Evolutionary conservation across 2,797 vertebrate genomes (phyloP).

Genomic region (Pseudomugil gertrudae): DNA sequence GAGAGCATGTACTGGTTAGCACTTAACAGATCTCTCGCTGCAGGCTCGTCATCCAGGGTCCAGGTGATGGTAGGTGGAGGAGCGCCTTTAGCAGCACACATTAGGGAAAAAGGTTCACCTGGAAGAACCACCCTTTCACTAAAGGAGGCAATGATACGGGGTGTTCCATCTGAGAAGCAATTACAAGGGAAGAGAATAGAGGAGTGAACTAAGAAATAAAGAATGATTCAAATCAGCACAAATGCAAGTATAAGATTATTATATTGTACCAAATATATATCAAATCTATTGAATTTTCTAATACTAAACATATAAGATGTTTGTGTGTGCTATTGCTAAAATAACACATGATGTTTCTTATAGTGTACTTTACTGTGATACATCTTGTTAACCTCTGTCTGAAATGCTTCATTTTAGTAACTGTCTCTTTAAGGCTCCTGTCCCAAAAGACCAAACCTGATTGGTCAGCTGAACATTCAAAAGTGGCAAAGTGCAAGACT

Average conservation of each 20-base stretch:
- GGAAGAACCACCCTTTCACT: constrained; percentile 97
- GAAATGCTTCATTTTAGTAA: not conserved
- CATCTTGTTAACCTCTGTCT: not conserved
- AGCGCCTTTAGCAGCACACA: constrained; percentile 96
- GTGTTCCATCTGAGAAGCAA: constrained; percentile 88
- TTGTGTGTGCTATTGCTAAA: not conserved
- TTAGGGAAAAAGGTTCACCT: constrained; percentile 95
- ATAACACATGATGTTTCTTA: not conserved
- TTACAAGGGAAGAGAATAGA: not conserved
- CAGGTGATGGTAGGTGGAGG: constrained; percentile 96
- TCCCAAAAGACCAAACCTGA: not conserved
- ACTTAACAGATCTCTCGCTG: constrained; percentile 87
- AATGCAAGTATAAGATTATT: not conserved
- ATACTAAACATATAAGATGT: not conserved
- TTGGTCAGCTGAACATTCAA: not conserved
- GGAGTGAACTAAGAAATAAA: constrained; percentile 2
- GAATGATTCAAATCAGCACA: not conserved
- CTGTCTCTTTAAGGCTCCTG: not conserved
- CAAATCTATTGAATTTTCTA: not conserved
- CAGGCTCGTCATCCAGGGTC: constrained; percentile 95
- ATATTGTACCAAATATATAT: too few species aligned
- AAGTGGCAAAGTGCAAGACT: not conserved
- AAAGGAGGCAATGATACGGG: constrained; percentile 95
- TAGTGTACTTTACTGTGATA: not conserved
- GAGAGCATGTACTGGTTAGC: constrained; percentile 97